Conservation (phyloP, 2,113 vertebrate genomes). For the Neopipo cinnamomea region DNA sequence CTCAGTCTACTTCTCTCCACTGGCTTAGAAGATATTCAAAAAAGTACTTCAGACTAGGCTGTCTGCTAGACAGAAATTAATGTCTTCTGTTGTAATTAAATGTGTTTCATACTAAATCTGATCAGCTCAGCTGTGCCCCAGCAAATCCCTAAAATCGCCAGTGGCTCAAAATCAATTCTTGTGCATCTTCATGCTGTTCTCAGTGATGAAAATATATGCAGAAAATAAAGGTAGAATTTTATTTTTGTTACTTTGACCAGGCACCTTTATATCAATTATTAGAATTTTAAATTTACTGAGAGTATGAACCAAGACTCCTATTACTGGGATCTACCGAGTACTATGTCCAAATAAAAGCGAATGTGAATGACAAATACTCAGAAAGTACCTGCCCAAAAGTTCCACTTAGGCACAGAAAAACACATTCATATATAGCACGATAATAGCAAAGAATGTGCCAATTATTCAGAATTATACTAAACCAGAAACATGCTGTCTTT, state of each 20-base stretch:
- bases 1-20: not conserved
- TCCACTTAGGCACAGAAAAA: not conserved
- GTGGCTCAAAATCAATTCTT: not conserved
- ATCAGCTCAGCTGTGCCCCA: not conserved
- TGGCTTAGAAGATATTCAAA: not conserved
- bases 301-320: not conserved
- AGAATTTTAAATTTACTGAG: not conserved
- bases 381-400: not conserved
- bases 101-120: not conserved
- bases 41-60: not conserved
- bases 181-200: not conserved
- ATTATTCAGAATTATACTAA: not conserved
- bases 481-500: not conserved
- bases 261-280: not conserved
- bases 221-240: not conserved
- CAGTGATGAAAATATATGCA: not conserved
- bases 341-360: not conserved
- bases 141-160: not conserved
- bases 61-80: not conserved
- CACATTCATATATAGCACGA: not conserved
- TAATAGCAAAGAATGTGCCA: not conserved
- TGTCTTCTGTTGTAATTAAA: not conserved
- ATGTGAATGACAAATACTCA: not conserved
- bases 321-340: not conserved
- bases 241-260: not conserved